Evolutionary conservation across 2,888 invertebrate genomes (phyloP).

Genomic region (Drosophila nigricruria): DNA sequence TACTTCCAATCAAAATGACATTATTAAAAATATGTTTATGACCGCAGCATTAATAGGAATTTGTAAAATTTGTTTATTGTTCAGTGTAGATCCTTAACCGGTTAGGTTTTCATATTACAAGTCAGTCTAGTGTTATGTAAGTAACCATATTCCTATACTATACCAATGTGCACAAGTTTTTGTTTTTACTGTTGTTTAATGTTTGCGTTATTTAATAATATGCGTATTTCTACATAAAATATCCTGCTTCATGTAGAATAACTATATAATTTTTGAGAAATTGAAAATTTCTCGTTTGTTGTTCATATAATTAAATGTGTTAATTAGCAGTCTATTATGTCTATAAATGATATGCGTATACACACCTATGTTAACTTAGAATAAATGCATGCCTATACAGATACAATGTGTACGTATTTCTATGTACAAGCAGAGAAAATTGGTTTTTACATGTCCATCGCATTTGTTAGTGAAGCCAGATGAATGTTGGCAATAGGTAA

Average conservation of each 20-base stretch:
- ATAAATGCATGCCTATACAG: conserved; percentile 23
- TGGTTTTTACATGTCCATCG: conserved; percentile 47
- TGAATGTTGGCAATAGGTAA: conserved; percentile 41
- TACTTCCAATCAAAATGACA: conserved; percentile 34
- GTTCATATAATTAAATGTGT: conserved; percentile 61
- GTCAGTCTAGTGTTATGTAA: conserved; percentile 33
- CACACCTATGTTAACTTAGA: conserved; percentile 43
- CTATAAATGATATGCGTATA: conserved; percentile 23
- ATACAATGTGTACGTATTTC: conserved; percentile 19
- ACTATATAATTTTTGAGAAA: conserved; percentile 50
- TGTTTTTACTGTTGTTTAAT: conserved; percentile 39
- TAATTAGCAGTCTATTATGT: conserved; percentile 56
- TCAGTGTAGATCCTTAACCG: conserved; percentile 20
- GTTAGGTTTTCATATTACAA: conserved; percentile 30
- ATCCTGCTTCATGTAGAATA: conserved; percentile 28
- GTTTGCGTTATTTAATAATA: conserved; percentile 33
- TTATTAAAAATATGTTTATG: conserved; percentile 24
- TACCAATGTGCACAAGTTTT: conserved; percentile 48
- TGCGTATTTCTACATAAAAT: conserved; percentile 30
- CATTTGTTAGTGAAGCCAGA: conserved; percentile 53
- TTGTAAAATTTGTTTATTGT: conserved; percentile 42
- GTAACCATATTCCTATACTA: conserved; percentile 25
- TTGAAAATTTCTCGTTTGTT: conserved; percentile 65
- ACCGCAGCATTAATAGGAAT: conserved; percentile 42
- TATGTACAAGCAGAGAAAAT: conserved; percentile 34